Evolutionary conservation across 2,888 invertebrate species (phyloP).

Genomic region (Drosophila infuscata): DNA sequence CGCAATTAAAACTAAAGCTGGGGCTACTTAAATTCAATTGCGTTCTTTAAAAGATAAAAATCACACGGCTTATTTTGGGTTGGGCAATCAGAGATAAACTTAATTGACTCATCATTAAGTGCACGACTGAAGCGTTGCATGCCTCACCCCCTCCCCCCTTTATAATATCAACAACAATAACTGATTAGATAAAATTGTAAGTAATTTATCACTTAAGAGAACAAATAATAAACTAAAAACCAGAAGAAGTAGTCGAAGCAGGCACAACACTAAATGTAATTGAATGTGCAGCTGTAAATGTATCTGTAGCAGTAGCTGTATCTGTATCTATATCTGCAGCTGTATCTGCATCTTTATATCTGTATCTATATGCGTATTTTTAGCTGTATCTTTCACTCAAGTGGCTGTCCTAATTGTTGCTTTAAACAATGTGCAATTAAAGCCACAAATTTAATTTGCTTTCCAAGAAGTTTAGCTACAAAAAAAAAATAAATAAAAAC

Average conservation of each 20-base stretch:
- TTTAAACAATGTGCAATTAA: constrained; percentile 36
- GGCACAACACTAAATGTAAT: constrained; percentile 19
- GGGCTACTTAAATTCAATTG: constrained; percentile 49
- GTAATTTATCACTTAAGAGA: constrained; percentile 60
- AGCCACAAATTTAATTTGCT: constrained; percentile 35
- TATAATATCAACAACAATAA: constrained; percentile 8
- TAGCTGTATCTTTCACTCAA: neutral
- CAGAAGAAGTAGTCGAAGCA: constrained; percentile 2
- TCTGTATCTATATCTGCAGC: constrained; percentile 4
- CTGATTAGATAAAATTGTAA: constrained; percentile 69
- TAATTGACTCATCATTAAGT: constrained; percentile 72
- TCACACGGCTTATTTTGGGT: constrained; percentile 5
- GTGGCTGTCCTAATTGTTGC: neutral
- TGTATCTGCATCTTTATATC: neutral
- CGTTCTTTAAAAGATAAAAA: constrained; percentile 37
- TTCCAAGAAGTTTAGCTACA: constrained; percentile 36
- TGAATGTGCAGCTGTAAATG: constrained; percentile 13
- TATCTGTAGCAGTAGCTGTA: constrained; percentile 17
- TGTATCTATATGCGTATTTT: neutral
- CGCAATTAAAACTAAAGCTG: constrained; percentile 41
- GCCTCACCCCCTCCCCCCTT: constrained; percentile 5
- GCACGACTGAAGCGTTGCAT: constrained; percentile 49
- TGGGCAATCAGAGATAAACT: constrained; percentile 49
- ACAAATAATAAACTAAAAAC: constrained; percentile 38
- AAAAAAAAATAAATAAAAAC: constrained; percentile 9